Percentiles rank a stretch among this genome's conserved stretches.
Evolutionary conservation across 2,113 vertebrate genomes (phyloP).

Genomic region (Vireo altiloquus): DNA sequence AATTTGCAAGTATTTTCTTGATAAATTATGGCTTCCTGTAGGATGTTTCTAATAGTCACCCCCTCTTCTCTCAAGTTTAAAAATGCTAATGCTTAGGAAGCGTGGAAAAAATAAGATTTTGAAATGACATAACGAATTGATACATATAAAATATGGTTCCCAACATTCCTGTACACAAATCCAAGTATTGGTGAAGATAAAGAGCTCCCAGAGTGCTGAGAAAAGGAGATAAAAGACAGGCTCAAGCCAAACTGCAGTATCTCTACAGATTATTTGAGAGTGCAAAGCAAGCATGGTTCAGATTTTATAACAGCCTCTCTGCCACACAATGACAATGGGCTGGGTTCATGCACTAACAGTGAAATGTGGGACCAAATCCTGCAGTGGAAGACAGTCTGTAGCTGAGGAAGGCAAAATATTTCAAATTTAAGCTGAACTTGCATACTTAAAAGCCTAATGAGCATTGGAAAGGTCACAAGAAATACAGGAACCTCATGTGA

Average conservation of each 20-base stretch:
- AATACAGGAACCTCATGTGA: not conserved
- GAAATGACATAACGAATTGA: not conserved
- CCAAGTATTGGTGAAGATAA: not conserved
- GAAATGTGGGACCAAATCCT: not conserved
- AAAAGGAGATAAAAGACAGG: not conserved
- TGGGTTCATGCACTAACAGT: not conserved
- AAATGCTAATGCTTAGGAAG: not conserved
- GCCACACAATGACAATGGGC: not conserved
- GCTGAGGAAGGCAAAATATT: not conserved
- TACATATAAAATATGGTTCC: not conserved
- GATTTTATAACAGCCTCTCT: not conserved
- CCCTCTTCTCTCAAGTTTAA: not conserved
- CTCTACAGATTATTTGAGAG: not conserved
- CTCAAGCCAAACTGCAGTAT: not conserved
- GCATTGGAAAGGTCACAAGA: not conserved
- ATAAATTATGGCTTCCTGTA: not conserved
- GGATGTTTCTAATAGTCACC: not conserved
- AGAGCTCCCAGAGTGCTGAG: not conserved
- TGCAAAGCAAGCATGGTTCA: not conserved
- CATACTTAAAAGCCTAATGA: not conserved
- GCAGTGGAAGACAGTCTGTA: not conserved
- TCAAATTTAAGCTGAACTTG: not conserved
- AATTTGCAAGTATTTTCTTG: not conserved
- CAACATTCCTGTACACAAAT: not conserved
- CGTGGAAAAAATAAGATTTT: not conserved